Evolutionary conservation across 37 sponge, comb jelly and placozoan species (phyloP).

Genomic region (Geodia barretti): DNA sequence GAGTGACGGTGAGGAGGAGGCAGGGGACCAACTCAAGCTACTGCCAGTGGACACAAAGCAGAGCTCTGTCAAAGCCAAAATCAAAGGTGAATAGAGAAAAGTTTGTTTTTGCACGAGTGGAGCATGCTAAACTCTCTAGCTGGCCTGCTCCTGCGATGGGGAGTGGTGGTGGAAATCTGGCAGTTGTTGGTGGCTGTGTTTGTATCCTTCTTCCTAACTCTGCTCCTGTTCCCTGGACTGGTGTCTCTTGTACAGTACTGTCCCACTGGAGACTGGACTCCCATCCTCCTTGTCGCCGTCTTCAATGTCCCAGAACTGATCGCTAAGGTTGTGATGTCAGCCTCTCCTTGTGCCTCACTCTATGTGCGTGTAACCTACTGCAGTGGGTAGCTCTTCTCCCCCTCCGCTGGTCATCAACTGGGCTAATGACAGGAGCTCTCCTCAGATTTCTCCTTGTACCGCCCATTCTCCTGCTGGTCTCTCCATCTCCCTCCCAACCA

Average conservation of each 20-base stretch:
- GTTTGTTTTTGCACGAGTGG: no score
- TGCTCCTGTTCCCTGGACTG: conserved; percentile 86
- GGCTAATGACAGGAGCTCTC: conserved; percentile 39
- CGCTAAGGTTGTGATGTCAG: conserved; percentile 43
- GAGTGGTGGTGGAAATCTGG: conserved; percentile 71
- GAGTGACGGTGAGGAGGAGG: neutral
- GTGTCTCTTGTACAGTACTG: conserved; percentile 63
- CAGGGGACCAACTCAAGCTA: neutral
- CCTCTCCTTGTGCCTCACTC: neutral
- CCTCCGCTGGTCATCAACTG: conserved; percentile 39
- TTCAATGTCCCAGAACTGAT: conserved; percentile 79
- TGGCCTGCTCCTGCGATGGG: conserved; percentile 4
- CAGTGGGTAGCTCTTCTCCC: conserved; percentile 52
- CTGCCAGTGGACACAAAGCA: neutral
- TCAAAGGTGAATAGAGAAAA: neutral
- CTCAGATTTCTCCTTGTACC: conserved; percentile 68
- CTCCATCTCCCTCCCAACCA: conserved; percentile 74
- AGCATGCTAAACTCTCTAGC: conserved; percentile 21
- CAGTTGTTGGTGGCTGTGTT: conserved; percentile 57
- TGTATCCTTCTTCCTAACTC: conserved; percentile 66
- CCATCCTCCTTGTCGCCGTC: conserved; percentile 70
- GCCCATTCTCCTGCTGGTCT: conserved; percentile 65
- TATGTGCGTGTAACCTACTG: neutral
- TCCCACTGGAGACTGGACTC: conserved; percentile 74
- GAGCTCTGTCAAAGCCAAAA: neutral